Percentiles rank a stretch among this genome's conserved stretches.
These are phyloP conservation scores for Diorhabda carinulata DNA, from an alignment of 1,140 invertebrate genomes.

Conservation along the genomic window DNA sequence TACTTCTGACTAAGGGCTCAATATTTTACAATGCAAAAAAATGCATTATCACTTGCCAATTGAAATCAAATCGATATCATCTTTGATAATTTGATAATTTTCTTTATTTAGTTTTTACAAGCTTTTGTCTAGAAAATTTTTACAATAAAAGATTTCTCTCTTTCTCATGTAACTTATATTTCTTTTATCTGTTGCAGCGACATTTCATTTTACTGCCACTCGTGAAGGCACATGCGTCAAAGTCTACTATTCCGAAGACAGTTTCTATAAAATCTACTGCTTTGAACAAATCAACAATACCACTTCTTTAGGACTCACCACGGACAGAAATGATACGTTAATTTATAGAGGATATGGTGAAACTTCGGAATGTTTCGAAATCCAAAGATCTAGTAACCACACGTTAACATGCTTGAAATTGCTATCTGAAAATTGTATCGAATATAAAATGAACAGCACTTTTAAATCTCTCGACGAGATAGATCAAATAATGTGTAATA, in stretches of 20 bases:
- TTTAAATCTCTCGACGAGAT: neutral
- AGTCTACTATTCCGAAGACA: neutral
- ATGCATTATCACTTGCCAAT: no score
- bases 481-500: neutral
- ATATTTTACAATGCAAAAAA: no score
- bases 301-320: neutral
- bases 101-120: no score
- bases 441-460: neutral
- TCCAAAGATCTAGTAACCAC: neutral
- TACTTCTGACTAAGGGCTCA: no score
- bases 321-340: neutral
- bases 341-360: neutral
- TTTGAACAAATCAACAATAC: neutral
- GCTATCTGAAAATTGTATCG: neutral
- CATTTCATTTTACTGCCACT: neutral
- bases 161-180: no score
- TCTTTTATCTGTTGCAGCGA: no score
- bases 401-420: neutral
- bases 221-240: neutral
- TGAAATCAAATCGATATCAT: no score
- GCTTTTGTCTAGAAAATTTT: no score
- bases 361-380: neutral
- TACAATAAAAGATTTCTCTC: no score
- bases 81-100: no score
- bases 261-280: neutral